Conservation (phyloP, 2,797 vertebrate species). For the Merluccius polli region DNA sequence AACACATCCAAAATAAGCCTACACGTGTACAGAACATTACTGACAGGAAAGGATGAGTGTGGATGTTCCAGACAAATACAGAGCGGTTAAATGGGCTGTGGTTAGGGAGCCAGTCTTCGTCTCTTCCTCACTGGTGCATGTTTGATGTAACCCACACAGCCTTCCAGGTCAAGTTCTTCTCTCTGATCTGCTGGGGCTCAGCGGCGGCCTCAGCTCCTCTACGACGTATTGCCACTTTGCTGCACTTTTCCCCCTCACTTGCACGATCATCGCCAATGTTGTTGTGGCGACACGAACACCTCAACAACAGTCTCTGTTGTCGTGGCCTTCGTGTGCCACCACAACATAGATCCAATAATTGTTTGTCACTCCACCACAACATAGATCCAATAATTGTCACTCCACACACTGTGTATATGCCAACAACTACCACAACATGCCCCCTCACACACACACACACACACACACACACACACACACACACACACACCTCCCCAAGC, state of each 20-base stretch:
- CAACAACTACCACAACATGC: too few species aligned
- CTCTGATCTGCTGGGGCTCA: too few species aligned
- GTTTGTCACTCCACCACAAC: too few species aligned
- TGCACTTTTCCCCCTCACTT: neutral
- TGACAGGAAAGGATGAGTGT: neutral
- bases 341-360: too few species aligned
- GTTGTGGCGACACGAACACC: neutral
- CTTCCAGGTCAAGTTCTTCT: neutral
- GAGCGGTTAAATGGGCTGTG: neutral
- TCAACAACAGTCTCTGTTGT: neutral
- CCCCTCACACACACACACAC: too few species aligned
- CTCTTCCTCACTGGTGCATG: neutral
- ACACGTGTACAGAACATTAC: neutral
- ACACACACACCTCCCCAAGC: too few species aligned
- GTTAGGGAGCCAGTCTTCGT: neutral
- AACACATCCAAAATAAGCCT: neutral
- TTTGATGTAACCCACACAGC: neutral
- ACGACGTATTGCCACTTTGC: neutral
- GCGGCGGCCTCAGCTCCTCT: too few species aligned
- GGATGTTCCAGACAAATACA: neutral
- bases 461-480: conserved; percentile 18
- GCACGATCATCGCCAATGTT: neutral
- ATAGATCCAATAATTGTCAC: too few species aligned
- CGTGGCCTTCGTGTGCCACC: too few species aligned
- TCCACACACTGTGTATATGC: too few species aligned